Percentiles rank a stretch among this genome's conserved stretches.
Evolutionary conservation across 2,797 vertebrate species (phyloP).

Genomic region (Enteromius treurensis): DNA sequence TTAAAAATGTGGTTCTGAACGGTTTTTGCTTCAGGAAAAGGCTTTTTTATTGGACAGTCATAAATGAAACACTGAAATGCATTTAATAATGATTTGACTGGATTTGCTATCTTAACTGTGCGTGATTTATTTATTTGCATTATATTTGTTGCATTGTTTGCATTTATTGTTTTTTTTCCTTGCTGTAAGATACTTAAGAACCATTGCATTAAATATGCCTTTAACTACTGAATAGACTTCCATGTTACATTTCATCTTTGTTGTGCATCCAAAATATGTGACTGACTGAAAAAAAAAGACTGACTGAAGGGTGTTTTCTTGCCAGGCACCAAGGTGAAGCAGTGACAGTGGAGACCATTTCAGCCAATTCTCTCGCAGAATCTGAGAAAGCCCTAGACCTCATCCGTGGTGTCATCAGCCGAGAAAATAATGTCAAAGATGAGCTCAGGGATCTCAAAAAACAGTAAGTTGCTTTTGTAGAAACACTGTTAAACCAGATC

Average conservation of each 20-base stretch:
- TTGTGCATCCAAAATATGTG: neutral
- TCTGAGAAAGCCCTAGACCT: conserved; percentile 74
- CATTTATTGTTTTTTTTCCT: neutral
- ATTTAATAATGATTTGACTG: neutral
- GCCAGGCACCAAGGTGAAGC: conserved; percentile 81
- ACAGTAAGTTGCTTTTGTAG: conserved; percentile 52
- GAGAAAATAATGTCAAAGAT: conserved; percentile 75
- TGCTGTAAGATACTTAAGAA: neutral
- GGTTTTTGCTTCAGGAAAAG: neutral
- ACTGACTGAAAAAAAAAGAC: neutral
- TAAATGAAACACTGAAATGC: neutral
- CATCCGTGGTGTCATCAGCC: conserved; percentile 60
- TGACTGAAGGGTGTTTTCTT: conserved; percentile 24
- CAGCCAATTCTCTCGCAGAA: conserved; percentile 67
- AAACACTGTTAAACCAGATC: neutral
- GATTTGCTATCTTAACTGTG: neutral
- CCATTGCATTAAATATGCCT: neutral
- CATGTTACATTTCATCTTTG: neutral
- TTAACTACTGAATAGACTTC: neutral
- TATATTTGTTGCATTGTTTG: neutral
- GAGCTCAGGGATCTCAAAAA: conserved; percentile 59
- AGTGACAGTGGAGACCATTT: conserved; percentile 66
- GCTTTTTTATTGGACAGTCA: neutral
- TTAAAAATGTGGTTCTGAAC: neutral
- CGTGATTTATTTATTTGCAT: neutral